Evolutionary conservation across 2,113 vertebrate species (phyloP), one percentile per base, ranked within the genome.

Genomic region (Aleadryas rufinucha): DNA sequence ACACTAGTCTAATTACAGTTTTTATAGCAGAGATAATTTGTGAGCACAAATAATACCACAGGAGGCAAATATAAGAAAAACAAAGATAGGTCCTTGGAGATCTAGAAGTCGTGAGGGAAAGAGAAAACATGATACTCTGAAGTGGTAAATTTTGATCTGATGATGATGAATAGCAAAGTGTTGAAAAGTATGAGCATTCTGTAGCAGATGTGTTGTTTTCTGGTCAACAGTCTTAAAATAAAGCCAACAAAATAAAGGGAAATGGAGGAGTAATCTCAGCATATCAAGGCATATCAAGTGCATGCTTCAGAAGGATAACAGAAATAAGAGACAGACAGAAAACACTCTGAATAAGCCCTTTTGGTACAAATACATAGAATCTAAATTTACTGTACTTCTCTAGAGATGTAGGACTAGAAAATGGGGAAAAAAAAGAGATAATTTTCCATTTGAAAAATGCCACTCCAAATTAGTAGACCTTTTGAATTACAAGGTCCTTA

Each of bases 121-220:
- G 19, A 64, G 47, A 84, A 94, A 95, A 47, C 28, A 47, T 35
- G 26, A 72, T 45, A 12, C 28, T 72, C 47, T 79, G 68, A 91
- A 95, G 75, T 84, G 39, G 64, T 76, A 45, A 31, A 72, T 71
- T 90, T 93, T 87, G 80, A 56, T 61, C 56, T 80, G 70, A 64
- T 44, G 31, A 92, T 80, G 70, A 64, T 44, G 31, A 92, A 78
- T 24, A 63, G 7, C 41, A 52, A 87, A 54, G 21, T 9, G 31
- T n/a, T 79, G 69, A 93, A 95, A 96, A 82, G 72, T 92, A 70
- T 79, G 64, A 92, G 31, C 14, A 80, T 82, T 96, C 59, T 57
- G 78, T 85, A 95, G 53, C 7, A 37, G 33, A 31, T 9, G 11
- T 63, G 70, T 22, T 93, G 23, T 83, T 87, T 90, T 80, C 63